phyloP scores from a whole-genome alignment of 1,140 invertebrate species.

The Drosophila watanabei region DNA sequence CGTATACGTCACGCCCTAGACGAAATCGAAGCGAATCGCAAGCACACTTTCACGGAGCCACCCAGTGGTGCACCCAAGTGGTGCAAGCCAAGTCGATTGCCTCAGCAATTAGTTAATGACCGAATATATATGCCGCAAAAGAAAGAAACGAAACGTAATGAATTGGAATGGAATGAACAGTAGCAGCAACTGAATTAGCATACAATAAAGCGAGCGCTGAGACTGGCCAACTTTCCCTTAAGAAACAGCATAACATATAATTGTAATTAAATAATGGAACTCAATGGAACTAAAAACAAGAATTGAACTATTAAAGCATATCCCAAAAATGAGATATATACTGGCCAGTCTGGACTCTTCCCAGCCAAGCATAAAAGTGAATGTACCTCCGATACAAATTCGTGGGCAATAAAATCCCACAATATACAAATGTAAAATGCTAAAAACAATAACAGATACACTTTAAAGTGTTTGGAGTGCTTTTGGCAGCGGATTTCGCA shows the following conservation, averaged over 20 bases:
- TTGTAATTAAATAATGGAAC: constrained; percentile 7
- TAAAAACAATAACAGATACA: constrained; percentile 33
- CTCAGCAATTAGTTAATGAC: constrained; percentile 83
- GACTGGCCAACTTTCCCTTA: constrained; percentile 42
- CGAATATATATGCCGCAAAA: constrained; percentile 80
- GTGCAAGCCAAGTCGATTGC: constrained; percentile 62
- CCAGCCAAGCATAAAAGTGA: constrained; percentile 53
- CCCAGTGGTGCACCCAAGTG: constrained; percentile 18
- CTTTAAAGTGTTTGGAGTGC: constrained; percentile 25
- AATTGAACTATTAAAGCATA: constrained; percentile 1
- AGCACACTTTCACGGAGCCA: constrained; percentile 64
- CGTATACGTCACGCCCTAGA: constrained; percentile 37
- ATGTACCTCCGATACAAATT: constrained; percentile 43
- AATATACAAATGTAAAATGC: constrained; percentile 23
- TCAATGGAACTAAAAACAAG: neutral
- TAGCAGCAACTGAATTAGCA: constrained; percentile 72
- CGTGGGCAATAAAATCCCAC: constrained; percentile 43
- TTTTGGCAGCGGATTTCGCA: constrained; percentile 56
- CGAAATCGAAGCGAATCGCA: constrained; percentile 28
- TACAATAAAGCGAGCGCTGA: constrained; percentile 66
- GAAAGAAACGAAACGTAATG: constrained; percentile 51
- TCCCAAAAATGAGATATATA: neutral
- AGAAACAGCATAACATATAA: neutral
- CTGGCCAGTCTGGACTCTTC: constrained; percentile 2
- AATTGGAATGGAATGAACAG: constrained; percentile 47